Conservation (phyloP, 2,888 invertebrate genomes). For the Watsonalla cultraria region DNA sequence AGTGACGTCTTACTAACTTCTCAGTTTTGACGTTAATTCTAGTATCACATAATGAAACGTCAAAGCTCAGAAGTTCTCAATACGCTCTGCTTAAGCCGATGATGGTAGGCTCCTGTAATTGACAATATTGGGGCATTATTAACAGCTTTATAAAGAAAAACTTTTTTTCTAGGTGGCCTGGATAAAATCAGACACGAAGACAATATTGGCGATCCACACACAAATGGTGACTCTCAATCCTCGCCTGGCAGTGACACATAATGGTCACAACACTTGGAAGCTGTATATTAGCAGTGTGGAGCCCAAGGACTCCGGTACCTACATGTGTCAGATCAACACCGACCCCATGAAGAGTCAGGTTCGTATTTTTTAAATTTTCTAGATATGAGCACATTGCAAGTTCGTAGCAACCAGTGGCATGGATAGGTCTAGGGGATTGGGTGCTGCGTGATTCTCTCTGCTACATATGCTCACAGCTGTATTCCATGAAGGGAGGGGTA, state of each 20-base stretch:
- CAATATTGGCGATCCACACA: constrained; percentile 91
- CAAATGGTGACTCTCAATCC: constrained; percentile 93
- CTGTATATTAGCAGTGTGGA: constrained; percentile 92
- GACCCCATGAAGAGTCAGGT: constrained; percentile 94
- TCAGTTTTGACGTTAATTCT: too few species aligned
- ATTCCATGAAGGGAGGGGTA: too few species aligned
- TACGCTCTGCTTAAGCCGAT: too few species aligned
- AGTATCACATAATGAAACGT: too few species aligned
- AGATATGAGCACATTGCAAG: background rate
- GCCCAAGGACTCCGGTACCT: constrained; percentile 93
- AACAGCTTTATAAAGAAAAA: background rate
- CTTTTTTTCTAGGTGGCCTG: constrained; percentile 85
- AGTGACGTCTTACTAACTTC: too few species aligned
- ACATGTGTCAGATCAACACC: constrained; percentile 96
- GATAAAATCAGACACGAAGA: constrained; percentile 94
- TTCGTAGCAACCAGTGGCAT: too few species aligned
- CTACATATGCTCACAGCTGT: too few species aligned
- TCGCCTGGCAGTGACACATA: constrained; percentile 90
- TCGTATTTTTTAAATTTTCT: background rate
- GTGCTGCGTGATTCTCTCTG: too few species aligned
- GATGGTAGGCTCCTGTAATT: too few species aligned
- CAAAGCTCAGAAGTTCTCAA: too few species aligned
- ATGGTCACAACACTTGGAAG: constrained; percentile 96
- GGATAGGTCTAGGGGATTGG: too few species aligned
- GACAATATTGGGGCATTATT: too few species aligned